phyloP scores from a whole-genome alignment of 2,113 vertebrate genomes.

The Noturus placidus region DNA sequence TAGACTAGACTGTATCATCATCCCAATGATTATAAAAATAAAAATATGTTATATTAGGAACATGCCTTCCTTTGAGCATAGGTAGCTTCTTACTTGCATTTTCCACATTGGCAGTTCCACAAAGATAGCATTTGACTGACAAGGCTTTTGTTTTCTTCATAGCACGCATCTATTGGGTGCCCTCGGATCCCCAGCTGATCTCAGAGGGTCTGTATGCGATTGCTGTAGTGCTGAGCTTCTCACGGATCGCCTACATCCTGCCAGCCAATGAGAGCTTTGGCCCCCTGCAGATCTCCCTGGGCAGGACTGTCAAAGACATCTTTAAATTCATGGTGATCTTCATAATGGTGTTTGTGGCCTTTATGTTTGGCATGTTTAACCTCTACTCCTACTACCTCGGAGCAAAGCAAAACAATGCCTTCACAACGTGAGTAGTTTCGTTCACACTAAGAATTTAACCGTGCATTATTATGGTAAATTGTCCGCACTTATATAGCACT shows the following conservation, averaged over 20 bases:
- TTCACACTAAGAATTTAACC: neutral
- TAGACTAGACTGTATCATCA: neutral
- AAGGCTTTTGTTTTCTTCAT: neutral
- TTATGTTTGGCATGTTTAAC: slow-evolving; percentile 98
- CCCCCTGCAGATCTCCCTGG: slow-evolving; percentile 92
- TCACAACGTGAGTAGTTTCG: slow-evolving; percentile 86
- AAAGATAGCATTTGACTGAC: neutral
- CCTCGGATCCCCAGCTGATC: slow-evolving; percentile 92
- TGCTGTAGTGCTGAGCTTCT: slow-evolving; percentile 95
- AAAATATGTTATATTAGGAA: neutral
- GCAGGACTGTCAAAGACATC: slow-evolving; percentile 94
- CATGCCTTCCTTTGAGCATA: neutral
- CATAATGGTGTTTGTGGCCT: slow-evolving; percentile 95
- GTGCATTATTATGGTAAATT: no score
- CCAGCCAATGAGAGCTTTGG: slow-evolving; percentile 96
- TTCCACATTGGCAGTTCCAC: neutral
- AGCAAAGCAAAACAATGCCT: slow-evolving; percentile 90
- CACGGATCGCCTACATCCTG: slow-evolving; percentile 92
- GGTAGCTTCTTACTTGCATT: neutral
- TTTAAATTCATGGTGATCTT: slow-evolving; percentile 99
- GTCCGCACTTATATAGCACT: no score
- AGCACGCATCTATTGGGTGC: slow-evolving; percentile 89
- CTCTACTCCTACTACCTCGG: slow-evolving; percentile 94
- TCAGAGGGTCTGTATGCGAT: slow-evolving; percentile 95
- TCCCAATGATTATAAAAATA: neutral